Conservation (phyloP, 2,113 vertebrate species). For the Percina caprodes region DNA sequence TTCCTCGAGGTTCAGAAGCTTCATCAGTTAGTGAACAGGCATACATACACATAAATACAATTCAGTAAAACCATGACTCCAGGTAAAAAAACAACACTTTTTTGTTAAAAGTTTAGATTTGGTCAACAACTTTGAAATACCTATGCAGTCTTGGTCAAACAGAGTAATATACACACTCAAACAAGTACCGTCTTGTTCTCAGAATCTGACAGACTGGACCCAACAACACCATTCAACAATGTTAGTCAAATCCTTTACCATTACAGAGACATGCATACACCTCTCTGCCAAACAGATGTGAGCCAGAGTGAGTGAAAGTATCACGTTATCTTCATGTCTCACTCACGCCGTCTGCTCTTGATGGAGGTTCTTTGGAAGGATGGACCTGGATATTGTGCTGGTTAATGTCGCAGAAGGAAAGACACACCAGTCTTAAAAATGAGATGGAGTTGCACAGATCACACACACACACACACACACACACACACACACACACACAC, state of each 20-base stretch:
- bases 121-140: background rate
- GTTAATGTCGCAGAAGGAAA: conserved; percentile 60
- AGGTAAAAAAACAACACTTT: no score
- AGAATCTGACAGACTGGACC: conserved; percentile 28
- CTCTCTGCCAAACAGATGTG: conserved; percentile 18
- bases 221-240: conserved; percentile 29
- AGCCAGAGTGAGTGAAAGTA: conserved; percentile 22
- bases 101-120: background rate
- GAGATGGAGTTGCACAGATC: background rate
- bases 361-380: conserved; percentile 73
- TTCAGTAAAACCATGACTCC: conserved; percentile 6
- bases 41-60: conserved; percentile 43
- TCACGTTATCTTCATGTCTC: conserved; percentile 45
- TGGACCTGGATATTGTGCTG: conserved; percentile 55
- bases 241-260: conserved; percentile 36
- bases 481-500: background rate
- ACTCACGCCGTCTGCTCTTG: conserved; percentile 79
- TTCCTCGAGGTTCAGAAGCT: conserved; percentile 57
- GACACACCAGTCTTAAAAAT: conserved; percentile 44
- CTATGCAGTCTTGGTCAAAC: conserved; percentile 32
- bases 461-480: background rate
- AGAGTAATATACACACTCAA: background rate
- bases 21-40: conserved; percentile 22
- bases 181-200: conserved; percentile 9
- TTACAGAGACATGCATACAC: conserved; percentile 11